These are phyloP conservation scores for Butorides virescens DNA, from an alignment of 2,113 vertebrate species.

Conservation along the genomic window DNA sequence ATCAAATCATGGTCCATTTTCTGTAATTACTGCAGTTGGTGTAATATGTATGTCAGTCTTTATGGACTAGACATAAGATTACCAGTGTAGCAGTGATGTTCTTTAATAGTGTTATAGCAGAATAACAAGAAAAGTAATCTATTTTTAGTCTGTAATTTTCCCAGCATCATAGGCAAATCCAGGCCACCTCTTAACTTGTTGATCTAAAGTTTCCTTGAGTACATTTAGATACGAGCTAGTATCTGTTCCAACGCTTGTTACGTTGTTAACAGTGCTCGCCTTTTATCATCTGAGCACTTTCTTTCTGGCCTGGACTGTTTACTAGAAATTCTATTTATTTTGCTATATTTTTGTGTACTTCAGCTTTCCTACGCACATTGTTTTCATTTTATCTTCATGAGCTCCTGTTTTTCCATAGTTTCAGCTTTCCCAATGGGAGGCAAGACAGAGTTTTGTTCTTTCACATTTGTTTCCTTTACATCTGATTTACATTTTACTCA, in stretches of 20 bases:
- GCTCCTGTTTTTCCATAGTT: not conserved
- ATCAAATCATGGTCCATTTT: conserved; percentile 38
- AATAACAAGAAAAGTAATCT: conserved; percentile 11
- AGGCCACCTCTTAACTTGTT: not conserved
- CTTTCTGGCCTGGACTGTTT: not conserved
- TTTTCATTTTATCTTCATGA: not conserved
- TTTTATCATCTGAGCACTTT: not conserved
- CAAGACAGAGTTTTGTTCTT: not conserved
- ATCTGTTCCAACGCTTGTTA: not conserved
- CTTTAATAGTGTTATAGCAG: not conserved
- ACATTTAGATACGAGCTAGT: not conserved
- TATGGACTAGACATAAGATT: not conserved
- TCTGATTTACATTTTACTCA: conserved; percentile 12
- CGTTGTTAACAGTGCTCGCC: not conserved
- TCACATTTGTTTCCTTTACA: conserved; percentile 14
- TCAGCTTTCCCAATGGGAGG: not conserved
- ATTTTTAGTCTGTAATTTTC: conserved; percentile 32
- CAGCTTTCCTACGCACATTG: not conserved
- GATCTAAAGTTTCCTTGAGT: not conserved
- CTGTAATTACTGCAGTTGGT: conserved; percentile 11
- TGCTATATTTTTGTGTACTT: not conserved
- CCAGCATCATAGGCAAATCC: not conserved
- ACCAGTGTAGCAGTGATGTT: not conserved
- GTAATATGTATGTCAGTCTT: not conserved
- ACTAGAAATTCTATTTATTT: not conserved